Evolutionary conservation across 2,888 invertebrate species (phyloP).

Genomic region (Acanthosoma haemorrhoidale): DNA sequence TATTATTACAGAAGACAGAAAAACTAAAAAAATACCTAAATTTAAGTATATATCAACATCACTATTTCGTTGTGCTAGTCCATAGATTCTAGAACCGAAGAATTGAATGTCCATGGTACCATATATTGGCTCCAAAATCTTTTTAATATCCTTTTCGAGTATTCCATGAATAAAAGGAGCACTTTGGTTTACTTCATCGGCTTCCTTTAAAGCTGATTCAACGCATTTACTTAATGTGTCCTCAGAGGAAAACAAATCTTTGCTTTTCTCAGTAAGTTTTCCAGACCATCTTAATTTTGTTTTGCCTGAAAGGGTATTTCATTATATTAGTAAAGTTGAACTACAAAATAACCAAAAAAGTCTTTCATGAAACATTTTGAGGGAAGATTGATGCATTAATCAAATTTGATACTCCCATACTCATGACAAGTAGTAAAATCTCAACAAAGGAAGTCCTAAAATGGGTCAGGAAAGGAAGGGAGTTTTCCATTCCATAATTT

Average conservation of each 20-base stretch:
- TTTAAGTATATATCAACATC: conserved; percentile 40
- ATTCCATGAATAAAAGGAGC: not conserved
- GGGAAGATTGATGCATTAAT: no score
- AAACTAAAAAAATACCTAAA: conserved; percentile 30
- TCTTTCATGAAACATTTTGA: no score
- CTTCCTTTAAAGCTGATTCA: not conserved
- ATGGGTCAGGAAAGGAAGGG: no score
- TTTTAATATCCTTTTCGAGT: not conserved
- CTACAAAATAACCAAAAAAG: no score
- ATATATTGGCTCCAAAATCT: not conserved
- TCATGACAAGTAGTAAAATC: no score
- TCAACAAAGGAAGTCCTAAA: no score
- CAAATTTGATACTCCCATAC: no score
- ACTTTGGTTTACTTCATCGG: not conserved
- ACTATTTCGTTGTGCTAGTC: conserved; percentile 38
- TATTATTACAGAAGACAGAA: no score
- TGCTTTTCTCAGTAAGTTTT: not conserved
- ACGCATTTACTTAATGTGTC: not conserved
- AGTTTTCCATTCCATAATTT: no score
- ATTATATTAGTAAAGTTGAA: no score
- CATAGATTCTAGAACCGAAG: conserved; percentile 40
- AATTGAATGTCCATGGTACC: not conserved
- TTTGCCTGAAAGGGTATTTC: not conserved
- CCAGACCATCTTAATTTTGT: not conserved
- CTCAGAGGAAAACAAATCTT: not conserved